Evolutionary conservation across 2,113 vertebrate species (phyloP).

Genomic region (Scomber scombrus): DNA sequence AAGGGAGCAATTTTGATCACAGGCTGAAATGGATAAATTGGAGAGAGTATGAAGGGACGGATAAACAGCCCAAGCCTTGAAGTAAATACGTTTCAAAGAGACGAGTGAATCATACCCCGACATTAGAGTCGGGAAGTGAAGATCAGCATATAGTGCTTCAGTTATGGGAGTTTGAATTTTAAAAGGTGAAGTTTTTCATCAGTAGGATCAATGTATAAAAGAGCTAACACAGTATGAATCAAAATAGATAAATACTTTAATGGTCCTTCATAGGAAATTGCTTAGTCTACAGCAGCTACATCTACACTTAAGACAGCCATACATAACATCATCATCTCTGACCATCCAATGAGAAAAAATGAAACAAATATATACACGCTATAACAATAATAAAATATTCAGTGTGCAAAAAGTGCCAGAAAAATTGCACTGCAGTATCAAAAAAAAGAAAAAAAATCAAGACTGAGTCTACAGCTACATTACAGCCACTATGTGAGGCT

Average conservation of each 20-base stretch:
- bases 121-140: constrained; percentile 32
- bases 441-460: too few species aligned
- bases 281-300: too few species aligned
- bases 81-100: constrained; percentile 73
- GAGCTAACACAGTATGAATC: constrained; percentile 2
- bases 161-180: constrained; percentile 8
- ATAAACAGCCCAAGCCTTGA: constrained; percentile 64
- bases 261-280: not conserved
- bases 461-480: not conserved
- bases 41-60: constrained; percentile 55
- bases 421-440: too few species aligned
- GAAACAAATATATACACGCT: too few species aligned
- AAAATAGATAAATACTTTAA: not conserved
- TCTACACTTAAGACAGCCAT: too few species aligned
- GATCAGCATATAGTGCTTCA: constrained; percentile 29
- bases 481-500: not conserved
- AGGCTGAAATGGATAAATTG: constrained; percentile 62
- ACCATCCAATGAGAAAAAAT: too few species aligned
- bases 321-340: too few species aligned
- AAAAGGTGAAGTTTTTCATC: constrained; percentile 35
- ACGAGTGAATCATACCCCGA: constrained; percentile 46
- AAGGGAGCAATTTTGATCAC: constrained; percentile 67
- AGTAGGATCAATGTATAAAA: constrained; percentile 22
- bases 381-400: too few species aligned
- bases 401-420: too few species aligned